Evolutionary conservation across 2,113 vertebrate species (phyloP).

Genomic region (Cyanoliseus patagonus): DNA sequence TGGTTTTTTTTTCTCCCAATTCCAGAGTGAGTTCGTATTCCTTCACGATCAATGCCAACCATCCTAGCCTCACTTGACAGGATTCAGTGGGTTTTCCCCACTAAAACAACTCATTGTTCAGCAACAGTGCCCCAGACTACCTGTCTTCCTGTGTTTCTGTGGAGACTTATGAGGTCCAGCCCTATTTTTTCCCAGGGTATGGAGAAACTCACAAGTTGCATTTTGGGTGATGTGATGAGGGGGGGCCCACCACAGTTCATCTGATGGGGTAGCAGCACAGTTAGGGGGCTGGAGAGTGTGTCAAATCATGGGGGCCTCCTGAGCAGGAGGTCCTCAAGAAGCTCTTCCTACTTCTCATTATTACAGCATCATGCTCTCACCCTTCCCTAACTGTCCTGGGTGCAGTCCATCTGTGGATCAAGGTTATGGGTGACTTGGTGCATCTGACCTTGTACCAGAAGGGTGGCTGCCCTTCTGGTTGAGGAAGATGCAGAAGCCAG

Average conservation of each 20-base stretch:
- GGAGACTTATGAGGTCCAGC: neutral
- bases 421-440: neutral
- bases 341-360: neutral
- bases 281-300: neutral
- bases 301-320: fast-evolving
- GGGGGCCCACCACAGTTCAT: neutral
- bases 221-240: neutral
- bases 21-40: neutral
- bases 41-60: neutral
- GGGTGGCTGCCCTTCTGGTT: neutral
- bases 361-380: fast-evolving
- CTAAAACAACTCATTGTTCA: neutral
- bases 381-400: neutral
- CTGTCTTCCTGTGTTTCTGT: neutral
- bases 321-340: neutral
- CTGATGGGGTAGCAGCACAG: fast-evolving
- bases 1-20: neutral
- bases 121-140: neutral
- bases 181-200: neutral
- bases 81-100: neutral
- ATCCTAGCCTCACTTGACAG: neutral
- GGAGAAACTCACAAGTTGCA: neutral
- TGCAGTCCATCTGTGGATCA: neutral
- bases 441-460: neutral
- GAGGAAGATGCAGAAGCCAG: neutral